Evolutionary conservation across 2,113 vertebrate species (phyloP).

Genomic region (Rhinichthys klamathensis): DNA sequence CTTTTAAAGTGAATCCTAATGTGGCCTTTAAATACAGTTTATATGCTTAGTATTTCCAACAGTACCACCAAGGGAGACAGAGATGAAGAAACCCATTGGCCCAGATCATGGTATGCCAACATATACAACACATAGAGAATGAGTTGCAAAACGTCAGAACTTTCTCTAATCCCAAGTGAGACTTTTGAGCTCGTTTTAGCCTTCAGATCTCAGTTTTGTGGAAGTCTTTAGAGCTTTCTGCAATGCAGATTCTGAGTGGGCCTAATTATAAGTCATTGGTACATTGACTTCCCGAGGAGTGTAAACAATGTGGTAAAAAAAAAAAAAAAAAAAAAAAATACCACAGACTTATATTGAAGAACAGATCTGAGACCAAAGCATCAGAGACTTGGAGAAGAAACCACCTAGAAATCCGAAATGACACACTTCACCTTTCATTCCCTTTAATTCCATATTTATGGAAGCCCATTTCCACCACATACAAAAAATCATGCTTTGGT

Average conservation of each 20-base stretch:
- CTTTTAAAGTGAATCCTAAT: background rate
- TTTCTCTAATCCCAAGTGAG: background rate
- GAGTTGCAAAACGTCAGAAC: background rate
- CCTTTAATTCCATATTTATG: background rate
- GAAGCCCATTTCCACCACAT: too few species aligned
- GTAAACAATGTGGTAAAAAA: background rate
- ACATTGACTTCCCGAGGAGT: background rate
- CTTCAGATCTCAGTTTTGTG: background rate
- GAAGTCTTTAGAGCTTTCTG: background rate
- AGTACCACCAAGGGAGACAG: constrained; percentile 35
- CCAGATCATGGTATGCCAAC: constrained; percentile 66
- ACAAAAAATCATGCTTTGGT: too few species aligned
- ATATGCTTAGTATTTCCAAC: constrained; percentile 57
- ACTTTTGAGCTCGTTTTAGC: background rate
- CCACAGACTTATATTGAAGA: background rate
- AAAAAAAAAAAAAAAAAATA: background rate
- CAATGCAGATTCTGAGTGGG: too few species aligned
- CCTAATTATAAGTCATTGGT: background rate
- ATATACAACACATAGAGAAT: background rate
- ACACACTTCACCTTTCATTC: constrained; percentile 1
- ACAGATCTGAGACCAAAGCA: background rate
- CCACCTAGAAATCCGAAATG: background rate
- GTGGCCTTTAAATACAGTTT: constrained; percentile 5
- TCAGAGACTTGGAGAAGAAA: background rate
- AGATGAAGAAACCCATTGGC: constrained; percentile 57